Evolutionary conservation across 2,797 vertebrate species (phyloP).

Genomic region (Typhlichthys eigenmanni): DNA sequence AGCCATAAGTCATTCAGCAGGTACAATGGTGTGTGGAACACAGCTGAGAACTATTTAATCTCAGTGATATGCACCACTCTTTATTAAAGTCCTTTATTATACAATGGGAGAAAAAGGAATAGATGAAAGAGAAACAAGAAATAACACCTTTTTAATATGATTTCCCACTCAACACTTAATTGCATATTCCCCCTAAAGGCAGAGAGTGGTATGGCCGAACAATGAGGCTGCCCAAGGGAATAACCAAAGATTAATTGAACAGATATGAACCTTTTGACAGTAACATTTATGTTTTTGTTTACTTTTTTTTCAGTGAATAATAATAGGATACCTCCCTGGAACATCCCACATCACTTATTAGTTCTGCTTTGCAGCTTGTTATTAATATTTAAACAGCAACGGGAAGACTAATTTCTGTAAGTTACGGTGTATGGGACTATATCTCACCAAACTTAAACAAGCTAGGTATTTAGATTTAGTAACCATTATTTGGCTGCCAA

Average conservation of each 20-base stretch:
- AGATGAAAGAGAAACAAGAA: constrained; percentile 31
- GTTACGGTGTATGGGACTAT: too few species aligned
- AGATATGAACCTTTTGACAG: constrained; percentile 69
- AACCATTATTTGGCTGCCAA: too few species aligned
- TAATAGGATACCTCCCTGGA: constrained; percentile 68
- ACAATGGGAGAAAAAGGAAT: neutral
- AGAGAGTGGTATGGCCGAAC: constrained; percentile 60
- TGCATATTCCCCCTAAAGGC: constrained; percentile 65
- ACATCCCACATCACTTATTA: constrained; percentile 73
- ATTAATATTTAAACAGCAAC: constrained; percentile 53
- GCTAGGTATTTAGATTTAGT: too few species aligned
- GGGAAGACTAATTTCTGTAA: constrained; percentile 21
- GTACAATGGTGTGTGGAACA: too few species aligned
- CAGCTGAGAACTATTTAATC: constrained; percentile 15
- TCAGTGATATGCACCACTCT: constrained; percentile 20
- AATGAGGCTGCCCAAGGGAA: constrained; percentile 65
- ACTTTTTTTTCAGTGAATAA: constrained; percentile 76
- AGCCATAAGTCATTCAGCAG: too few species aligned
- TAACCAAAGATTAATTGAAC: constrained; percentile 72
- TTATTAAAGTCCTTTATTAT: neutral
- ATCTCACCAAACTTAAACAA: too few species aligned
- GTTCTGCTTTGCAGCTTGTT: constrained; percentile 62
- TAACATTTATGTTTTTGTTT: constrained; percentile 76
- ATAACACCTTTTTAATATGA: constrained; percentile 45
- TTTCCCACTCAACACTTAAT: constrained; percentile 53